A percentile compares a stretch with the other conserved stretches of the same genome.
Conservation (phyloP, 2,113 vertebrate species). For the Microcebus lehilahytsara region DNA sequence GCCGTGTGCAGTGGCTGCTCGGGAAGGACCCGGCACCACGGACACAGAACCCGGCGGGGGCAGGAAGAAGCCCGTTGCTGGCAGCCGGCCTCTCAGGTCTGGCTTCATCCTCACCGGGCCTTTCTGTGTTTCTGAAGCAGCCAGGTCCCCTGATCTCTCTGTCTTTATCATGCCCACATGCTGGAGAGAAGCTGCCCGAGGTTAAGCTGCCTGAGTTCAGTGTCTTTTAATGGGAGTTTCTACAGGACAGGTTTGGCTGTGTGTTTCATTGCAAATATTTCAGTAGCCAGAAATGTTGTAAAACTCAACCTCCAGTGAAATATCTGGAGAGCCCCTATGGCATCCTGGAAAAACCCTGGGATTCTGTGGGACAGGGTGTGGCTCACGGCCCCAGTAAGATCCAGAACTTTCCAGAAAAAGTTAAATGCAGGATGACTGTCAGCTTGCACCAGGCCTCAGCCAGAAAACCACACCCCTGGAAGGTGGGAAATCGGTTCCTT, state of each 20-base stretch:
- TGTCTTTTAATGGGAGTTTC: background rate
- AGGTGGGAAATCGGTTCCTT: background rate
- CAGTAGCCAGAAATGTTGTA: background rate
- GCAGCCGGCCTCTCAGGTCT: background rate
- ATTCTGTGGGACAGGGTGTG: background rate
- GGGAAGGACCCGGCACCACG: background rate
- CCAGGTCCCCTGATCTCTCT: background rate
- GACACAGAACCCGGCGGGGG: background rate
- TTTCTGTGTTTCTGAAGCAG: background rate
- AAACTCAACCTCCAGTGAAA: background rate
- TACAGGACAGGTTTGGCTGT: background rate
- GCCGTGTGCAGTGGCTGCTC: fast-evolving
- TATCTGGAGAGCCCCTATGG: background rate
- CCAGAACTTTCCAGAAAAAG: background rate
- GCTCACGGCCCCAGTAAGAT: background rate
- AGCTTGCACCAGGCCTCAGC: background rate
- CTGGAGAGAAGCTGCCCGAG: background rate
- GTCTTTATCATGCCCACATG: no score
- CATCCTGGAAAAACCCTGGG: background rate
- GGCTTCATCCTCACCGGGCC: background rate
- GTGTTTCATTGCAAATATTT: background rate
- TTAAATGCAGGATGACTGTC: background rate
- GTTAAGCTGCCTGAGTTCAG: background rate
- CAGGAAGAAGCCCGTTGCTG: background rate
- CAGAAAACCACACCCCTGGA: background rate